phyloP scores from a whole-genome alignment of 2,797 vertebrate species.

The Sorex maritimensis region DNA sequence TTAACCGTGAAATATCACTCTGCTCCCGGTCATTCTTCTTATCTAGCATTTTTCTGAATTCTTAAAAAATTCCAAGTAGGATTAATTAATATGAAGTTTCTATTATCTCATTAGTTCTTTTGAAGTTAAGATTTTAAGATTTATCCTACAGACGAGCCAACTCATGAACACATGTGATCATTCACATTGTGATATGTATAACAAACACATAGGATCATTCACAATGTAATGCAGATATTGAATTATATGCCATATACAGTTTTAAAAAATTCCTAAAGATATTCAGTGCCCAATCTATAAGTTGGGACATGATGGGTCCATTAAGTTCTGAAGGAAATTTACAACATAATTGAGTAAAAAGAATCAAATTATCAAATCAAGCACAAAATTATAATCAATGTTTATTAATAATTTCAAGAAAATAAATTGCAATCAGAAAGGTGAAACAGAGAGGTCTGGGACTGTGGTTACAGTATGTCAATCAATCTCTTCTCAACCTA shows the following conservation, averaged over 20 bases:
- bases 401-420: neutral
- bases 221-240: neutral
- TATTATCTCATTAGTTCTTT: neutral
- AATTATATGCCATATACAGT: neutral
- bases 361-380: neutral
- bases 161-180: no score
- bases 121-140: neutral
- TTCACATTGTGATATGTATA: no score
- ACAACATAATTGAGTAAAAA: neutral
- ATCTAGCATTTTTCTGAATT: no score
- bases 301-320: fast-evolving
- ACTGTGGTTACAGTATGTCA: neutral
- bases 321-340: neutral
- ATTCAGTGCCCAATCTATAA: neutral
- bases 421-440: neutral
- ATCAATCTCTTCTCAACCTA: neutral
- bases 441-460: neutral
- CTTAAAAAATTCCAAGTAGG: neutral
- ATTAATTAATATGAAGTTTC: neutral
- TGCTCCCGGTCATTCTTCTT: no score
- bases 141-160: neutral
- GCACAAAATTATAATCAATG: neutral
- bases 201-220: no score
- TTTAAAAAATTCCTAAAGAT: neutral
- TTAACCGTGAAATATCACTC: no score